Conservation (phyloP, 2,888 invertebrate genomes). For the Sarcophaga variegata region DNA sequence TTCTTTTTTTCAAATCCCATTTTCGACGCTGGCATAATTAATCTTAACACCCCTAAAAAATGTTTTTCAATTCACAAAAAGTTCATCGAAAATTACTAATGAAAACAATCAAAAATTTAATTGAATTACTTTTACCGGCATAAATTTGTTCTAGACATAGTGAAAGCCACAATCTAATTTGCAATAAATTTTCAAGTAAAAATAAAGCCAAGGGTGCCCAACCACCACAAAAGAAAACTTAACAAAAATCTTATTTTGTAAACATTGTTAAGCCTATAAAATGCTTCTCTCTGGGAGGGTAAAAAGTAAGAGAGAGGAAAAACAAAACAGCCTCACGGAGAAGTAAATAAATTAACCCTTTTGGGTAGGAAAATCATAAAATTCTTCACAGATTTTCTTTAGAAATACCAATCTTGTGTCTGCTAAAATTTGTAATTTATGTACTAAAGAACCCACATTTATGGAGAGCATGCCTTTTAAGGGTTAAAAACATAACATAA, state of each 20-base stretch:
- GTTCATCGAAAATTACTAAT: no score
- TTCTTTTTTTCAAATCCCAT: no score
- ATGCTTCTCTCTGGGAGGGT: neutral
- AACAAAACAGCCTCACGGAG: no score
- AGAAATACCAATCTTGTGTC: no score
- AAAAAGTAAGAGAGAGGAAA: no score
- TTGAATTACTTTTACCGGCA: neutral
- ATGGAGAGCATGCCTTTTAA: neutral
- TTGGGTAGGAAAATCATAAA: neutral
- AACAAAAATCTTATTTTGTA: neutral
- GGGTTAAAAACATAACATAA: neutral
- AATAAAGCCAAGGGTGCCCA: no score
- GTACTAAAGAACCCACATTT: no score
- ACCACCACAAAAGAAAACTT: neutral
- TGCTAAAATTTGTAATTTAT: no score
- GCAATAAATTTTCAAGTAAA: neutral
- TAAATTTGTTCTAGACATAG: neutral
- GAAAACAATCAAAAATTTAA: neutral
- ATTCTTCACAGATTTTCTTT: neutral
- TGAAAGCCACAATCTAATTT: conserved; percentile 11
- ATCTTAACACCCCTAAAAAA: no score
- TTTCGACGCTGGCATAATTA: no score
- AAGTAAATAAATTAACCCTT: neutral
- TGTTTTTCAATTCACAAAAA: no score
- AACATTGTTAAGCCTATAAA: conserved; percentile 9